Percentiles rank a stretch among this genome's conserved stretches.
Conservation (phyloP, 2,888 invertebrate species). For the Pterobdella sp. region DNA sequence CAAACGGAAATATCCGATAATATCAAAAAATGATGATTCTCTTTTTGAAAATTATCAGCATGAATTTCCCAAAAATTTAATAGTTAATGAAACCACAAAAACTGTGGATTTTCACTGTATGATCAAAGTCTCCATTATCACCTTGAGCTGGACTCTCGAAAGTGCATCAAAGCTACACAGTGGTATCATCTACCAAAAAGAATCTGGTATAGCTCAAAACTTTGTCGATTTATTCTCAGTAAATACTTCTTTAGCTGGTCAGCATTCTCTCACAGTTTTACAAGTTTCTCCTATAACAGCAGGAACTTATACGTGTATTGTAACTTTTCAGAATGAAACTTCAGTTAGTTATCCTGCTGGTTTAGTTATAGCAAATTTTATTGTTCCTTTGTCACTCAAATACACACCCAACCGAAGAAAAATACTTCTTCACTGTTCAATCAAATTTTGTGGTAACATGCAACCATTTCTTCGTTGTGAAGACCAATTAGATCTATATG, state of each 20-base stretch:
- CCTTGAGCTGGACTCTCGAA: constrained; percentile 13
- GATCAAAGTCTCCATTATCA: constrained; percentile 1
- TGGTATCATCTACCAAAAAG: constrained; percentile 17
- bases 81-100: background rate
- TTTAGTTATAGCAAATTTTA: constrained; percentile 3
- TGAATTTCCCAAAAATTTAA: background rate
- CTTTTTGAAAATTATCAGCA: background rate
- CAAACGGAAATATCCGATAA: background rate
- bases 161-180: constrained; percentile 14
- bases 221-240: background rate
- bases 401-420: background rate
- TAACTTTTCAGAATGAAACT: constrained; percentile 13
- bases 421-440: constrained; percentile 1
- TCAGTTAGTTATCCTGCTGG: constrained; percentile 2
- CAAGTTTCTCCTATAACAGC: constrained; percentile 9
- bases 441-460: constrained; percentile 21
- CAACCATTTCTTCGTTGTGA: constrained; percentile 17
- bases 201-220: background rate
- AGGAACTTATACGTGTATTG: constrained; percentile 16
- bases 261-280: constrained; percentile 15
- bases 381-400: constrained; percentile 8
- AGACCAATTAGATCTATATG: background rate
- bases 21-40: background rate
- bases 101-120: constrained; percentile 12
- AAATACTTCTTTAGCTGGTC: background rate